Conservation (phyloP, 2,797 vertebrate species). For the Hydrocynus forskahlii region DNA sequence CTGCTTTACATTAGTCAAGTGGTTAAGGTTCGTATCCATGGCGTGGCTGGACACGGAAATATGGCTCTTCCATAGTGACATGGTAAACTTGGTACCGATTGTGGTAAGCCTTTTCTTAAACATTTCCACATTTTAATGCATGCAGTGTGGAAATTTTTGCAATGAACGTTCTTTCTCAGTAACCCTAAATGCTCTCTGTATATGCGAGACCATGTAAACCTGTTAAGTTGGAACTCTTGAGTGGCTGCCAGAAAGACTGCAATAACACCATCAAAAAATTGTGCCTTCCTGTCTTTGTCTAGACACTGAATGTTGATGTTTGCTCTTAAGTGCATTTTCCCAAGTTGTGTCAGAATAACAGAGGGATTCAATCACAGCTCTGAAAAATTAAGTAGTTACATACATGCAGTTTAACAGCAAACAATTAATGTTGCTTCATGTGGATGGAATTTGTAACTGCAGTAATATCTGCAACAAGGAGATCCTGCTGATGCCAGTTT, state of each 20-base stretch:
- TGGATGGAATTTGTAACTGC: too few species aligned
- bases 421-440: too few species aligned
- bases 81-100: constrained; percentile 8
- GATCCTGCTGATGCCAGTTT: too few species aligned
- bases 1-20: not conserved
- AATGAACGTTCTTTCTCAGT: not conserved
- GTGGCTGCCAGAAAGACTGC: not conserved
- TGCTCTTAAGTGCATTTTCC: not conserved
- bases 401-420: too few species aligned
- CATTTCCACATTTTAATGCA: not conserved
- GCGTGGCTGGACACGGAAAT: constrained; percentile 23
- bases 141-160: not conserved
- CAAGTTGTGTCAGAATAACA: not conserved
- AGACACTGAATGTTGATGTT: not conserved
- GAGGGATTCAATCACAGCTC: not conserved
- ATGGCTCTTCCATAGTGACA: constrained; percentile 36
- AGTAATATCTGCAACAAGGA: too few species aligned
- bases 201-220: constrained; percentile 15
- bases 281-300: not conserved
- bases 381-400: too few species aligned
- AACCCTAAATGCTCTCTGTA: not conserved
- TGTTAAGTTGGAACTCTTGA: constrained; percentile 7
- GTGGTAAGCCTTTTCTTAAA: not conserved
- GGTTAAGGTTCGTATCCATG: constrained; percentile 12
- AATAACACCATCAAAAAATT: not conserved